phyloP scores from a whole-genome alignment of 2,113 vertebrate genomes.

The Cottus gobio region DNA sequence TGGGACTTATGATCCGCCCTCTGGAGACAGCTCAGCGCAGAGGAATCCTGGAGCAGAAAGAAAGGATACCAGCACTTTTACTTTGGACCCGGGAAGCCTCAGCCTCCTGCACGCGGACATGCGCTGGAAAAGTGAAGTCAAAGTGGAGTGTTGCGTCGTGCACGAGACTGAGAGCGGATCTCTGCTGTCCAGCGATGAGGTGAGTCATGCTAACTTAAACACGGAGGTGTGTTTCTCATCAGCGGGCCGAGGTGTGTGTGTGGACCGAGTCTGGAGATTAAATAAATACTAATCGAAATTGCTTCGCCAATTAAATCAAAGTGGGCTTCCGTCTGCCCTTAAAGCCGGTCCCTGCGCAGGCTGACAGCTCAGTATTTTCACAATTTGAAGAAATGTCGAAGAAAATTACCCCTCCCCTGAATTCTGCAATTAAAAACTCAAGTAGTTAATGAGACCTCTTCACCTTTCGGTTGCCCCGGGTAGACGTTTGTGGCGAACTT shows the following conservation, averaged over 20 bases:
- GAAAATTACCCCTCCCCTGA: conserved; percentile 77
- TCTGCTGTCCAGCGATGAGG: conserved; percentile 84
- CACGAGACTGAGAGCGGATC: conserved; percentile 82
- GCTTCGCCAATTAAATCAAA: conserved; percentile 51
- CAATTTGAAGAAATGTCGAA: conserved; percentile 84
- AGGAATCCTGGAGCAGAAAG: conserved; percentile 38
- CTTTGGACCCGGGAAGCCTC: conserved; percentile 3
- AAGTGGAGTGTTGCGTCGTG: conserved; percentile 84
- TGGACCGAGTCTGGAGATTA: neutral
- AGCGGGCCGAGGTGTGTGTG: conserved; percentile 2
- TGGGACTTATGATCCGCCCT: conserved; percentile 84
- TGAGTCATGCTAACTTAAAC: conserved; percentile 69
- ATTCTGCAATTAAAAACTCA: conserved; percentile 86
- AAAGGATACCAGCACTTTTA: conserved; percentile 44
- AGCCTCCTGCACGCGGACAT: conserved; percentile 72
- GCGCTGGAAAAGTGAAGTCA: conserved; percentile 93
- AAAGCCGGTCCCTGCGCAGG: conserved; percentile 41
- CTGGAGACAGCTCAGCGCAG: conserved; percentile 67
- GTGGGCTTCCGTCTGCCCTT: conserved; percentile 41
- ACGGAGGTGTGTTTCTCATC: neutral
- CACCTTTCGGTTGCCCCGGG: conserved; percentile 82
- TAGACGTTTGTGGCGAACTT: conserved; percentile 79
- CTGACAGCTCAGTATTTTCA: conserved; percentile 77
- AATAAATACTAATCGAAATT: conserved; percentile 36
- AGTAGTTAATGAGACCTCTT: conserved; percentile 90